phyloP scores from a whole-genome alignment of 2,888 invertebrate genomes.

The Auanema freiburgensis region DNA sequence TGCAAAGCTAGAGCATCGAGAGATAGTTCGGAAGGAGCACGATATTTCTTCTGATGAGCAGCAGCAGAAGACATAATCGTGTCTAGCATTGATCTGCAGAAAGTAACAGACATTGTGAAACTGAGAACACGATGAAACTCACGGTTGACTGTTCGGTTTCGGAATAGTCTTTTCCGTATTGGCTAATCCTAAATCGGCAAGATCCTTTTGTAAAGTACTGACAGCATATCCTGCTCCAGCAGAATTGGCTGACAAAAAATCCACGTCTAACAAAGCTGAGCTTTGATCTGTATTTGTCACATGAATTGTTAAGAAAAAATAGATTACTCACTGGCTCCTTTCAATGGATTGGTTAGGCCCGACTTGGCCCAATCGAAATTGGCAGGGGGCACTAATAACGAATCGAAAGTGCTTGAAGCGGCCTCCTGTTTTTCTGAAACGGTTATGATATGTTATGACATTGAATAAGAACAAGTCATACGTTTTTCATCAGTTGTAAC shows the following conservation, averaged over 20 bases:
- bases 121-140: neutral
- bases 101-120: neutral
- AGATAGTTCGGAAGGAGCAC: constrained; percentile 41
- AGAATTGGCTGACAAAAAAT: constrained; percentile 40
- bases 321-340: constrained; percentile 45
- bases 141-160: neutral
- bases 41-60: constrained; percentile 15
- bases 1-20: constrained; percentile 51
- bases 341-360: constrained; percentile 54
- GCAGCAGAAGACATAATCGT: constrained; percentile 24
- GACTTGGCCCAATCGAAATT: constrained; percentile 55
- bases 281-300: constrained; percentile 22
- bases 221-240: constrained; percentile 25
- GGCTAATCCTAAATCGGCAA: constrained; percentile 42
- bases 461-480: too few species aligned
- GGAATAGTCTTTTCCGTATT: constrained; percentile 3
- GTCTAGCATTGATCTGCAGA: constrained; percentile 28
- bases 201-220: constrained; percentile 38
- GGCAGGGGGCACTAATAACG: constrained; percentile 51
- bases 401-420: constrained; percentile 25
- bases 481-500: constrained; percentile 6
- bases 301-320: constrained; percentile 4
- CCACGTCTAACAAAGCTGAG: constrained; percentile 47
- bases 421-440: too few species aligned
- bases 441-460: constrained; percentile 2